Conservation (phyloP, 1,140 invertebrate species). For the Ericerus pela region DNA sequence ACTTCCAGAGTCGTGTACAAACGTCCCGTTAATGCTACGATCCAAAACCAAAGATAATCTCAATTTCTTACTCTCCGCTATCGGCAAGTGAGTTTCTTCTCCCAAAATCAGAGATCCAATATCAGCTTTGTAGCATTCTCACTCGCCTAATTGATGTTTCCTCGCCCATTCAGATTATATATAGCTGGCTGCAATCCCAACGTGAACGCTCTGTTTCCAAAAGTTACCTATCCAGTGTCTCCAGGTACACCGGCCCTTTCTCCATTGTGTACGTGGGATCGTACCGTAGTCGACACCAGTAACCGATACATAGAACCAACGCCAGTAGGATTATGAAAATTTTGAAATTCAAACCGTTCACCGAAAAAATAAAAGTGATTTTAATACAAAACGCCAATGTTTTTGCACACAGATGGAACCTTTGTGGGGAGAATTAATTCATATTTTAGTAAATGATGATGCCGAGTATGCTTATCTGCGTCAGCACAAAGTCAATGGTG, state of each 20-base stretch:
- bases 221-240: not conserved
- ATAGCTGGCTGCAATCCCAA: not conserved
- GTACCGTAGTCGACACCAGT: no score
- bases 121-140: no score
- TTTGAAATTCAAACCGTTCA: no score
- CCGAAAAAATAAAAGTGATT: no score
- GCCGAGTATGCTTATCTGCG: not conserved
- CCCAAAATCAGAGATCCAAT: no score
- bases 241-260: not conserved
- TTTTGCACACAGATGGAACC: not conserved
- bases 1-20: conserved; percentile 39
- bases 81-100: conserved; percentile 42
- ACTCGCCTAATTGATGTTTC: no score
- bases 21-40: conserved; percentile 65
- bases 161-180: conserved; percentile 6
- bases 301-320: no score
- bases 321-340: no score
- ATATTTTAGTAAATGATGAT: not conserved
- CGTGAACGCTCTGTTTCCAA: not conserved
- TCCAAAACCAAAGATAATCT: conserved; percentile 50
- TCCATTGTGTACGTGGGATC: not conserved
- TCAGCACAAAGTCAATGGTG: not conserved
- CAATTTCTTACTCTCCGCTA: conserved; percentile 49
- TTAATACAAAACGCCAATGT: no score
- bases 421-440: not conserved